Evolutionary conservation across 2,113 vertebrate genomes (phyloP), one percentile per base, ranked within the genome.

Genomic region (Eulemur macaco): DNA sequence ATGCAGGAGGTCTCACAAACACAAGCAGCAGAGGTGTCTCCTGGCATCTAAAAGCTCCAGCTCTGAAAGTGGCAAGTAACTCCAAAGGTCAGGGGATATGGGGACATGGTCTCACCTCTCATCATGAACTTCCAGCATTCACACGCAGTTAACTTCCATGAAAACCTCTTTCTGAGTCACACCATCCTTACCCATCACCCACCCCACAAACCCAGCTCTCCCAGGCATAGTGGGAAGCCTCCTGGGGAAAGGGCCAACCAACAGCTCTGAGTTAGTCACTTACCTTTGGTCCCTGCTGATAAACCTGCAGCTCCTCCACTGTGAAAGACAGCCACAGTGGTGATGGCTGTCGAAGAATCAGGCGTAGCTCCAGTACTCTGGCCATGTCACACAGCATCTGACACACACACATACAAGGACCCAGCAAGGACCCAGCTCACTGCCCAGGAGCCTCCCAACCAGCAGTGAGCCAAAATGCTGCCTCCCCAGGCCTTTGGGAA

Each of bases 301-400:
- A 99, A 47, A 99, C 97, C 66, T 98, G 98, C 82, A 99, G 97
- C 9, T 99, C 99, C 60, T 99, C 99, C 0, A 99, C 98, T 93
- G 98, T 99, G 98, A 99, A 99, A 95, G 98, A 98, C 3, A 99
- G 95, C 99, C 99, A 99, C 50, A 99, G 98, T 0, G 99, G 99
- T 7, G 99, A 99, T 3, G 99, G 99, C 98, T 99, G 99, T 87
- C 99, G 98, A 73, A 99, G 98, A 98, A 99, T 99, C 97, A 99
- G 98, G 7, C 99, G 98, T n/a, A 99, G 93, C 0, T 99, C 98
- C 0, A 94, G 91, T 77, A 99, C 99, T 13, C 99, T 97, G 88
- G 99, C 99, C 64, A 99, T 23, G 1, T 99, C 98, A 69, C 99
- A 98, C 96, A 99, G 98, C 99, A 99, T 99, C 99, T 99, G 94